Evolutionary conservation across 1,140 invertebrate genomes (phyloP).

Genomic region (Pogonomyrmex californicus): DNA sequence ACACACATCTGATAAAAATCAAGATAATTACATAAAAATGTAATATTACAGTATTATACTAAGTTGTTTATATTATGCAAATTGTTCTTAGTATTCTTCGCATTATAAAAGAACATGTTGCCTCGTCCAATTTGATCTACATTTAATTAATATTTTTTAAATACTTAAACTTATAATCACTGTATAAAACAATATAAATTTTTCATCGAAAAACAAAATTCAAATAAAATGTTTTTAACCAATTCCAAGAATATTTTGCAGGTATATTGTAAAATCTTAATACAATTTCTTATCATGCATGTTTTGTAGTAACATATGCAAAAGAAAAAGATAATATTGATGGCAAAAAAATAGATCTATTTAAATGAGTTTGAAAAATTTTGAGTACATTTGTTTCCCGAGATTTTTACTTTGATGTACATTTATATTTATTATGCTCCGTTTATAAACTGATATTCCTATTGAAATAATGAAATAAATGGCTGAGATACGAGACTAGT

Average conservation of each 20-base stretch:
- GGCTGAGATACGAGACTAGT: constrained; percentile 38
- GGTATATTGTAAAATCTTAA: constrained; percentile 1
- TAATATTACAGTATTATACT: neutral
- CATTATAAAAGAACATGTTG: neutral
- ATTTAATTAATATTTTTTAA: neutral
- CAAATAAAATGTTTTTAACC: constrained; percentile 2
- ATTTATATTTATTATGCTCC: neutral
- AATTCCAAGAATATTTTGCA: neutral
- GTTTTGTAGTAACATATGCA: neutral
- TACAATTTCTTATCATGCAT: neutral
- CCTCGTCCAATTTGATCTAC: neutral
- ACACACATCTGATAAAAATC: neutral
- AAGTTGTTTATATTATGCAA: neutral
- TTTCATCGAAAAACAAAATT: neutral
- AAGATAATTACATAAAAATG: neutral
- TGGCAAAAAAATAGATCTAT: neutral
- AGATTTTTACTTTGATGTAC: neutral
- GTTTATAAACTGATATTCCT: constrained; percentile 27
- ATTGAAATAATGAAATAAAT: constrained; percentile 17
- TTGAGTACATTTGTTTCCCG: neutral
- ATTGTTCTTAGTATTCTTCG: neutral
- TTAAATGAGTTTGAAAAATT: constrained; percentile 15
- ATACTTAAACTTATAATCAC: neutral
- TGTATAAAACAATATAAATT: neutral
- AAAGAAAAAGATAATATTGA: neutral